Conservation (phyloP, 2,113 vertebrate genomes). For the Carlito syrichta region DNA sequence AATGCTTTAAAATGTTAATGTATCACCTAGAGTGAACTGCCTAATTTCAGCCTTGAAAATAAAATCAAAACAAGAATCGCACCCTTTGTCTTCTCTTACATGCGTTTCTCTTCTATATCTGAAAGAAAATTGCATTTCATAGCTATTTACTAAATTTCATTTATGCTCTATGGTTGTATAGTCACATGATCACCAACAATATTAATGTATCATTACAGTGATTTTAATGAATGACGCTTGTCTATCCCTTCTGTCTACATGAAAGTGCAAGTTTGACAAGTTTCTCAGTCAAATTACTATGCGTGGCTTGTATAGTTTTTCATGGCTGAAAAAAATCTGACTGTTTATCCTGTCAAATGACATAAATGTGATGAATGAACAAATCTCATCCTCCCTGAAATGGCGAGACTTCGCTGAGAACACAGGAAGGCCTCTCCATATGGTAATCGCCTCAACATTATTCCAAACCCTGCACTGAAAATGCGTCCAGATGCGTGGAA, state of each 20-base stretch:
- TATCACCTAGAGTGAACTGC: neutral
- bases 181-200: neutral
- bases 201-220: neutral
- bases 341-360: slow-evolving; percentile 7
- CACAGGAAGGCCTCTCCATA: neutral
- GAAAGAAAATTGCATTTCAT: neutral
- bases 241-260: neutral
- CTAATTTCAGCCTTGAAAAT: neutral
- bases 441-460: neutral
- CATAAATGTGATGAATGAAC: slow-evolving; percentile 30
- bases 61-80: neutral
- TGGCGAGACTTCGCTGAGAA: neutral
- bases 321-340: neutral
- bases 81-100: neutral
- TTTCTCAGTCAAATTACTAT: neutral
- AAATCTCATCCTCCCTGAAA: neutral
- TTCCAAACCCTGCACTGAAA: slow-evolving; percentile 40
- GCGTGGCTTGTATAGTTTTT: neutral
- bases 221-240: neutral
- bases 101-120: neutral
- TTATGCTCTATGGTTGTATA: neutral
- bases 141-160: neutral
- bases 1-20: neutral
- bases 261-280: neutral
- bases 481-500: slow-evolving; percentile 24